Conservation (phyloP, 2,113 vertebrate genomes). For the Cettia cetti region DNA sequence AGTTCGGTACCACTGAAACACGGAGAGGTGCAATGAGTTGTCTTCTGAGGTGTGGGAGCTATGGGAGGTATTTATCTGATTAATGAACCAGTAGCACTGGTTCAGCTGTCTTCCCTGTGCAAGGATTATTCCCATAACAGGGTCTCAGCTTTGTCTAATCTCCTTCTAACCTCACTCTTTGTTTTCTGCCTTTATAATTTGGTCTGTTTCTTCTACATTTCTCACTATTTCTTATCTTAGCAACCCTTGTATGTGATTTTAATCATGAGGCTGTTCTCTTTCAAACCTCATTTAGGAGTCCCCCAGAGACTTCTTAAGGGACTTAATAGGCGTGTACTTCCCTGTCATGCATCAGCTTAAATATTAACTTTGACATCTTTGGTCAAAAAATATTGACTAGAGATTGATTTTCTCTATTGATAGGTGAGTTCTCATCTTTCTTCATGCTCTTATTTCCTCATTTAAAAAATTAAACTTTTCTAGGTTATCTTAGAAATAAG, state of each 20-base stretch:
- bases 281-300: neutral
- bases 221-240: neutral
- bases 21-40: fast-evolving
- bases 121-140: neutral
- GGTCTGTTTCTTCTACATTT: neutral
- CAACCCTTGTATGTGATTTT: neutral
- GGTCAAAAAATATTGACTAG: neutral
- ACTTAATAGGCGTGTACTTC: neutral
- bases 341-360: neutral
- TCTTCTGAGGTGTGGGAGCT: neutral
- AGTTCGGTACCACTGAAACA: neutral
- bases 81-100: constrained; percentile 1
- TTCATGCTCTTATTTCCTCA: neutral
- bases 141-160: neutral
- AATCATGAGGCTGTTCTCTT: neutral
- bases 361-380: neutral
- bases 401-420: neutral
- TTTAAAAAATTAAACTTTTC: neutral
- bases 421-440: neutral
- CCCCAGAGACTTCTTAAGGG: neutral
- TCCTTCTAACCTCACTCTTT: neutral
- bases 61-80: neutral
- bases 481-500: neutral
- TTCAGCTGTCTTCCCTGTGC: neutral
- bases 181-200: neutral